Percentiles rank a stretch among this genome's conserved stretches.
These are phyloP conservation scores for Epicampocera succincta DNA, from an alignment of 2,888 invertebrate species.

Conservation along the genomic window DNA sequence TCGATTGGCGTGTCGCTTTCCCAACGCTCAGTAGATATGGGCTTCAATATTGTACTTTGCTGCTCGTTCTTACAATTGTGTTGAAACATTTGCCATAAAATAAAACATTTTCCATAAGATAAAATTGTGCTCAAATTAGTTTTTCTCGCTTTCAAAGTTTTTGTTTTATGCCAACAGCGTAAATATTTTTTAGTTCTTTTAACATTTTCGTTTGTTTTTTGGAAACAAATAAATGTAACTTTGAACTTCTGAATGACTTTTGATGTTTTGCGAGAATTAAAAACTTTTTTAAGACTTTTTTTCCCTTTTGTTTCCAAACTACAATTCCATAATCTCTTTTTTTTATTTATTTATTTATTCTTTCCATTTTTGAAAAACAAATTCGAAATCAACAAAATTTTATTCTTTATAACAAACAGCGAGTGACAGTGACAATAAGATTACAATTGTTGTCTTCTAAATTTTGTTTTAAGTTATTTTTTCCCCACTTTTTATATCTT, in stretches of 20 bases:
- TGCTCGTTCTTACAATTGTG: no score
- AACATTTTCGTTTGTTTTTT: constrained; percentile 7
- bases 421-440: constrained; percentile 64
- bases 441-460: constrained; percentile 64
- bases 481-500: constrained; percentile 61
- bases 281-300: constrained; percentile 18
- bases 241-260: constrained; percentile 44
- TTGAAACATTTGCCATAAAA: not conserved
- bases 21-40: no score
- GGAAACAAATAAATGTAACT: constrained; percentile 37
- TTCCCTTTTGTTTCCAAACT: constrained; percentile 5
- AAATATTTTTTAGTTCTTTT: constrained; percentile 3
- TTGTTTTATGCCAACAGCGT: not conserved
- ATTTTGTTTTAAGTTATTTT: constrained; percentile 24
- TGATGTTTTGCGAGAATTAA: constrained; percentile 26
- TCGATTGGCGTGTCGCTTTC: no score
- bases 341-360: constrained; percentile 18
- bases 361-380: not conserved
- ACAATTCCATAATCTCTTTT: not conserved
- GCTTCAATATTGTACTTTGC: not conserved
- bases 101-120: not conserved
- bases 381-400: constrained; percentile 49
- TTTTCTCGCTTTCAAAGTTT: not conserved
- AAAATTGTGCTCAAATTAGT: constrained; percentile 1
- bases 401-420: constrained; percentile 26